Base-by-base conservation (phyloP, 2,888 invertebrate species). In the Mesorhabditis belari region DNA sequence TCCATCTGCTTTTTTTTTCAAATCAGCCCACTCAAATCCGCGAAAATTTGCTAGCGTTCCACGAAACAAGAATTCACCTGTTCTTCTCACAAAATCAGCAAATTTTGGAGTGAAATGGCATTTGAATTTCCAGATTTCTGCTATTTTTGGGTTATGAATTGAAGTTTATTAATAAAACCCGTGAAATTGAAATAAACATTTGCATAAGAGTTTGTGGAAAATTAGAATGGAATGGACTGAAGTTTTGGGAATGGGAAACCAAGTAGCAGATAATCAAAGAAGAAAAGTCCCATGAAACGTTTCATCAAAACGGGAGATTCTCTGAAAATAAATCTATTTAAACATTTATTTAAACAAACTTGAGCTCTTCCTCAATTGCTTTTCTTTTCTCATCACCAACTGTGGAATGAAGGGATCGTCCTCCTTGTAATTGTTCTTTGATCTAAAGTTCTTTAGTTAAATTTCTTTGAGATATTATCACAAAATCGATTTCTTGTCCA, bases 211-310 rank as follows among this genome's bases (percentile, higher is more conserved):
- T 17, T 1, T n/a, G 12, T n/a, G n/a, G n/a, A 19, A 58, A 70
- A 44, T 61, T 70, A 58, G 60, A 35, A 35, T 35, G 44, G 44
- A n/a, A 35, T 35, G 44, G 44, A 9, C n/a, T 35, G 12, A 35
- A 35, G 12, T 9, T n/a, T 9, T 9, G 44, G 44, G 44, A 35
- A n/a, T 35, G 44, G 44, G 44, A 35, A 35, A 1, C 44, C 44
- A n/a, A 35, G 44, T 9, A 35, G 44, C 12, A 35, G 12, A n/a
- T 35, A 35, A n/a, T 35, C 44, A n/a, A 35, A 35, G n/a, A 35
- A 35, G 44, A 35, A 35, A 9, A 35, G 44, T 9, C 12, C 44
- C 44, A 35, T 35, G 44, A 35, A 35, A n/a, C 44, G 44, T 17
- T n/a, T 9, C 44, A 35, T 35, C 44, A 35, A n/a, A n/a, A n/a